Evolutionary conservation across 2,888 invertebrate genomes (phyloP).

Genomic region (Himalopsyche kuldschensis): DNA sequence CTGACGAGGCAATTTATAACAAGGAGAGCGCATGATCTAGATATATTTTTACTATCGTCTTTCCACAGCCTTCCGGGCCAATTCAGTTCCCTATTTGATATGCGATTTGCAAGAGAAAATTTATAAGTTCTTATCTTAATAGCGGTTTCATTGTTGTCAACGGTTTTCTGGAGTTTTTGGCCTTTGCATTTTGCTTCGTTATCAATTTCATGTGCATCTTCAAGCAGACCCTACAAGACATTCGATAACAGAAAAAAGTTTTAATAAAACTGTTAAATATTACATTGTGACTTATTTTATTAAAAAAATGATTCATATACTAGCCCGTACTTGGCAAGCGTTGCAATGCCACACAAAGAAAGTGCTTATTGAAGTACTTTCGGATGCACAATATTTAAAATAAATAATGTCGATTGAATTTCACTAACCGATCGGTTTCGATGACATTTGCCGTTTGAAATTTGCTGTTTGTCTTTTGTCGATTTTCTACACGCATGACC

Average conservation of each 20-base stretch:
- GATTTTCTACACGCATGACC: too few relatives aligned
- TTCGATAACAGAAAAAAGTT: neutral
- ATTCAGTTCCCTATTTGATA: neutral
- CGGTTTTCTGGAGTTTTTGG: neutral
- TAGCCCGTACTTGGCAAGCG: too few relatives aligned
- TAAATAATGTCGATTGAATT: too few relatives aligned
- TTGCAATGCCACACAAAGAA: too few relatives aligned
- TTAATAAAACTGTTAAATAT: too few relatives aligned
- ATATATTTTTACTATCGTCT: neutral
- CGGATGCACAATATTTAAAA: too few relatives aligned
- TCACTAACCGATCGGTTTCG: too few relatives aligned
- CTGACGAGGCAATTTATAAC: constrained; percentile 1
- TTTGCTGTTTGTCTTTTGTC: too few relatives aligned
- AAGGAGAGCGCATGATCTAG: neutral
- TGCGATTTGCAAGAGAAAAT: neutral
- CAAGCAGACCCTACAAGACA: neutral
- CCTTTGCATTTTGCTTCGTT: neutral
- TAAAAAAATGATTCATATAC: too few relatives aligned
- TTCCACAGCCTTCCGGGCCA: neutral
- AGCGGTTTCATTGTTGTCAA: neutral
- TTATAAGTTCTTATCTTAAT: neutral
- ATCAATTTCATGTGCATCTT: neutral
- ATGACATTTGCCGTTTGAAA: too few relatives aligned
- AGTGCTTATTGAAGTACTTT: too few relatives aligned
- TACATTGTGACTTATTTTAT: too few relatives aligned